Base-by-base conservation (phyloP, 35 echinoderm and acorn worm species). In the Stichopus chloronotus region DNA sequence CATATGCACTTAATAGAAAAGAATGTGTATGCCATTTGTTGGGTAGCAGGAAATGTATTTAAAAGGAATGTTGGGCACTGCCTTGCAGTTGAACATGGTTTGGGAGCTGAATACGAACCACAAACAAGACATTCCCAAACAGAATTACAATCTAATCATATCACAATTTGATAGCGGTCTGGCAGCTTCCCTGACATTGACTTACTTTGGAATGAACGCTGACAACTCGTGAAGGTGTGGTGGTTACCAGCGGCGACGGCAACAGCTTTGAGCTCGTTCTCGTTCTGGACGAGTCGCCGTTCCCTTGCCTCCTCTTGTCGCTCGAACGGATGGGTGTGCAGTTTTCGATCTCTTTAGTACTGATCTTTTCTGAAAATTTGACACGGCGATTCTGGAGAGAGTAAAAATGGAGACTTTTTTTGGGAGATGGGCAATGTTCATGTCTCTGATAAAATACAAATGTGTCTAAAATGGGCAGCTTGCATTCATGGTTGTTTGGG, bases 201-300 rank as follows among this genome's bases (percentile, higher is more conserved):
- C 95, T 76, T 86, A 98, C 97, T 88, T 96, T 99, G 5, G 93
- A 95, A 14, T 96, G 81, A 8, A 93, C 25, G 17, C 69, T 92
- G 21, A 99, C 85, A 6, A 99, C 97, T 92, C 90, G 96, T 5
- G 97, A 99, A 58, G 97, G 72, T 30, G 97, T 95, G 20, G 93
- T 93, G 56, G 97, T 99, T 25, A 99, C 97, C 17, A 99, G 92
- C 2, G 97, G 97, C 22, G 97, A 99, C 25, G 93, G 90, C 8
- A 90, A 79, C 23, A 94, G 79, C 6, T 82, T 88, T 17, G 68
- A 87, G 43, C 72, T 58, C 3, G 69, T 78, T 13, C 81, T 90
- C 5, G 8, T 4, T 11, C 91, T 93, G 7, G 58, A 76, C 9
- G 80, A 65, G n/a, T 57, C 84, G n/a, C 25, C n/a, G 52, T 8